A percentile compares a stretch with the other conserved stretches of the same genome.
phyloP scores from a whole-genome alignment of 1,140 invertebrate species.

The Steinernema feltiae region DNA sequence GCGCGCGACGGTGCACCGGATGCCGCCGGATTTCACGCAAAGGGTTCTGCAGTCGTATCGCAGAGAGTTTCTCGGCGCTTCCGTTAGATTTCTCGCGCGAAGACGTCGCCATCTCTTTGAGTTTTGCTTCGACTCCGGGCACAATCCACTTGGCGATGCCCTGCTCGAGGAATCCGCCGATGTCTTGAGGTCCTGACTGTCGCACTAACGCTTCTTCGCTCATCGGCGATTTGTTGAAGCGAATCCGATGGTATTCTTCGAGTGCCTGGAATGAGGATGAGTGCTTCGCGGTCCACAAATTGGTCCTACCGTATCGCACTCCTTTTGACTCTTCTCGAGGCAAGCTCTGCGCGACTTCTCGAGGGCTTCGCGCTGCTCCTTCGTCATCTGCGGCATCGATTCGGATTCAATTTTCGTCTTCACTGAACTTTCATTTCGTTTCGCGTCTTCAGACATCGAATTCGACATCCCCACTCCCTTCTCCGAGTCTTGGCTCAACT shows the following conservation, averaged over 20 bases:
- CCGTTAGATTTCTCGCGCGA: not conserved
- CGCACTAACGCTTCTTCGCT: not conserved
- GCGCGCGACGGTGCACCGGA: not conserved
- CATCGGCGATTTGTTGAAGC: not conserved
- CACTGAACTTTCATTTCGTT: not conserved
- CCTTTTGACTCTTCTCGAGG: constrained; percentile 1
- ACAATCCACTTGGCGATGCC: constrained; percentile 22
- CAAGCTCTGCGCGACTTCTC: not conserved
- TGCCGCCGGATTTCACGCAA: not conserved
- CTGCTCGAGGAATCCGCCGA: not conserved
- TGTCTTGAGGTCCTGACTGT: constrained; percentile 10
- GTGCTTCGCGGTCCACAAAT: not conserved
- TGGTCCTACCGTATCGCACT: not conserved
- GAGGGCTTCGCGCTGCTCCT: not conserved
- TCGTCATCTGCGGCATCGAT: not conserved
- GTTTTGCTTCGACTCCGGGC: constrained; percentile 6
- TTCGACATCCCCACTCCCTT: constrained; percentile 16
- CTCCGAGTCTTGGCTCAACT: constrained; percentile 16
- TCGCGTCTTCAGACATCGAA: not conserved
- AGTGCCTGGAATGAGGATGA: constrained; percentile 11
- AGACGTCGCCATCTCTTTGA: constrained; percentile 7
- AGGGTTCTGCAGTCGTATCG: not conserved
- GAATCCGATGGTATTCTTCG: constrained; percentile 19
- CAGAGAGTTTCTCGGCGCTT: not conserved
- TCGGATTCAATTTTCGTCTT: not conserved